phyloP scores from a whole-genome alignment of 2,888 invertebrate genomes.

The Tholera decimalis region DNA sequence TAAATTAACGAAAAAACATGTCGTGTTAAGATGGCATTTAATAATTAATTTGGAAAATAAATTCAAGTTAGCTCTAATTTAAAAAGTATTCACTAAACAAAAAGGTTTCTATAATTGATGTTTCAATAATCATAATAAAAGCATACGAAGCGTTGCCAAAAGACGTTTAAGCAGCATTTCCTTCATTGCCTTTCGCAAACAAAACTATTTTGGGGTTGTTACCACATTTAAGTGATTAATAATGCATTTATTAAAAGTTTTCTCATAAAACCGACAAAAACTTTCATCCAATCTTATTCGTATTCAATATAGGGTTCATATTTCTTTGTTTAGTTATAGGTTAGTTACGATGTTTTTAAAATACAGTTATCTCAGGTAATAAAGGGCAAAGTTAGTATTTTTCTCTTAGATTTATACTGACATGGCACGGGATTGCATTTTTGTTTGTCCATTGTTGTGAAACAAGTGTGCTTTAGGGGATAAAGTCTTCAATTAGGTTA shows the following conservation, averaged over 20 bases:
- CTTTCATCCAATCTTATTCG: neutral
- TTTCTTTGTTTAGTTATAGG: neutral
- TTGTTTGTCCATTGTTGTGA: conserved; percentile 77
- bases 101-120: neutral
- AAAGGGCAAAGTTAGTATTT: conserved; percentile 84
- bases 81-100: too few species aligned
- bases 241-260: conserved; percentile 81
- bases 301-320: conserved; percentile 6
- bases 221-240: conserved; percentile 78
- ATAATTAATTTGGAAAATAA: too few species aligned
- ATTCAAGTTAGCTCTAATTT: too few species aligned
- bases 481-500: conserved; percentile 72
- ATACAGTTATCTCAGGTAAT: conserved; percentile 60
- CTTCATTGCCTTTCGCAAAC: conserved; percentile 37
- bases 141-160: conserved; percentile 15
- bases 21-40: too few species aligned
- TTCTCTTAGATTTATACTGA: conserved; percentile 84
- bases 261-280: conserved; percentile 58
- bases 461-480: conserved; percentile 76
- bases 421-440: conserved; percentile 86
- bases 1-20: too few species aligned
- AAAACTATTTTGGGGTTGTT: conserved; percentile 63
- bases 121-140: conserved; percentile 25
- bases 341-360: conserved; percentile 44
- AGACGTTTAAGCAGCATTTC: conserved; percentile 43